Evolutionary conservation across 2,113 vertebrate genomes (phyloP).

Genomic region (Ariopsis seemanni): DNA sequence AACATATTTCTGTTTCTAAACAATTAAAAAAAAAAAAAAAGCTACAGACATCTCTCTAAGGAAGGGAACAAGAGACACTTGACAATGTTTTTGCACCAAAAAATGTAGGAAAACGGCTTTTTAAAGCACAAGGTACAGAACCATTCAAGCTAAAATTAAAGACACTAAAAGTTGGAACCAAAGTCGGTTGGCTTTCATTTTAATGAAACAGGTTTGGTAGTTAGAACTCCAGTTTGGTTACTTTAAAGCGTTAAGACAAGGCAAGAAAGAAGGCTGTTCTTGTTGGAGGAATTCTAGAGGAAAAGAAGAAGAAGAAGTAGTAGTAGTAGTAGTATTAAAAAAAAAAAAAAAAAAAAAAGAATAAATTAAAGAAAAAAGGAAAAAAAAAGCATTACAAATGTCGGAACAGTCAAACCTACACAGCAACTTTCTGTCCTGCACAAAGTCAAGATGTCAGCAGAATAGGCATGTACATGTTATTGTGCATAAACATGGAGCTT

Average conservation of each 20-base stretch:
- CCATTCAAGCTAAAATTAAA: slow-evolving; percentile 93
- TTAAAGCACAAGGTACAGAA: slow-evolving; percentile 95
- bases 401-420: slow-evolving; percentile 88
- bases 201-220: slow-evolving; percentile 92
- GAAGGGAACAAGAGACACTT: slow-evolving; percentile 93
- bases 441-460: slow-evolving; percentile 88
- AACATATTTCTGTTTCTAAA: slow-evolving; percentile 85
- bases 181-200: slow-evolving; percentile 91
- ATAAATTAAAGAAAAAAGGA: slow-evolving; percentile 10
- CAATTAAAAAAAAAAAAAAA: slow-evolving; percentile 72
- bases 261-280: slow-evolving; percentile 98
- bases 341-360: slow-evolving; percentile 55
- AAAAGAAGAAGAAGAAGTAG: slow-evolving; percentile 66
- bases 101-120: slow-evolving; percentile 76
- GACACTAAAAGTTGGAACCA: slow-evolving; percentile 95
- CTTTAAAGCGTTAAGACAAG: slow-evolving; percentile 99
- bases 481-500: slow-evolving; percentile 57
- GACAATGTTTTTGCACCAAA: slow-evolving; percentile 89
- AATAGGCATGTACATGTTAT: slow-evolving; percentile 74
- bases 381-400: slow-evolving; percentile 64
- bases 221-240: slow-evolving; percentile 99
- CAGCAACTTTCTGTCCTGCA: slow-evolving; percentile 88
- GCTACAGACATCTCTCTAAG: slow-evolving; percentile 95
- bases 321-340: background rate
- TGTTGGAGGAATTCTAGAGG: slow-evolving; percentile 89